Base-by-base conservation (phyloP, 30 jellyfish, hydroid and myxozoan genomes). In the Rhopilema esculentum region DNA sequence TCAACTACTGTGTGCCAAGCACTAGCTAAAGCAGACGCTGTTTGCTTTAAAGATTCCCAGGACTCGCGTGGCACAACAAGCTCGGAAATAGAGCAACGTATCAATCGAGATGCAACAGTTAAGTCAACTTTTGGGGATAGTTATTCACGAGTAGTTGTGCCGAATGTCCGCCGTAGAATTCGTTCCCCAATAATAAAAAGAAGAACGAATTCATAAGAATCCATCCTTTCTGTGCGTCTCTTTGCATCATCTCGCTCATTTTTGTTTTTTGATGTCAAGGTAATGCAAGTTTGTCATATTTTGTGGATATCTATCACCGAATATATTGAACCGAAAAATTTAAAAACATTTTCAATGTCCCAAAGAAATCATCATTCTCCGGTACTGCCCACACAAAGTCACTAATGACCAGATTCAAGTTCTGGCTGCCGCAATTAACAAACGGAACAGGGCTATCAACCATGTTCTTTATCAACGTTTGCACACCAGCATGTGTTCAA, bases 401-500 rank as follows among this genome's bases (percentile, higher is more conserved):
- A 27, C 79, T 27, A 50, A 53, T 25, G 21, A 53, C 67, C 65
- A 51, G 79, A 62, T 50, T 53, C 65, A 53, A n/a, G 79, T 78
- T 21, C 51, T 78, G 88, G 79, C 32, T 19, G 25, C 88, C 79
- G 79, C 88, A 57, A 57, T 51, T 79, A 53, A 78, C 79, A 78
- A 78, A 51, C 16, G 88, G 62, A 16, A 53, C 79, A 62, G 88
- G 79, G 65, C 79, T 52, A 53, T 53, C 79, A 78, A 78, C 79
- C 88, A 78, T 78, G 0, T 51, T 62, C 64, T 78, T 78, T 8
- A 78, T 78, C 27, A 78, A 62, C 63, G 63, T 29, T 57, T 78
- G 79, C 88, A 78, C 88, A 62, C 88, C 88, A 50, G 79, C 88
- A 53, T 78, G 64, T 21, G 31, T 78, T 51, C 79, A 63, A 78